Percentiles rank a stretch among this genome's conserved stretches.
phyloP scores from a whole-genome alignment of 2,888 invertebrate genomes.

The Idaea dimidiata region DNA sequence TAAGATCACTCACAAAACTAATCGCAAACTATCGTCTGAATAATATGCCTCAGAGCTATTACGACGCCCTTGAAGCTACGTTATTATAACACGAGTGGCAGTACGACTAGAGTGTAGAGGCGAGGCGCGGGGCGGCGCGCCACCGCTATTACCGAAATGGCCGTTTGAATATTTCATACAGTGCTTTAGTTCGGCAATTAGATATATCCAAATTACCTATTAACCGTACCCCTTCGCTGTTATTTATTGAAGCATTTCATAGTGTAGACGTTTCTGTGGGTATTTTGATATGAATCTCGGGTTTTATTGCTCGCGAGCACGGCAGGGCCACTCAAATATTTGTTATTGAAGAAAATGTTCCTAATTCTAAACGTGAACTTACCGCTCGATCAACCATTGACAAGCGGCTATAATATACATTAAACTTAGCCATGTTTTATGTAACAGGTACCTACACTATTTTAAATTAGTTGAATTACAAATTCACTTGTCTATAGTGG shows the following conservation, averaged over 20 bases:
- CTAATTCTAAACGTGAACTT: neutral
- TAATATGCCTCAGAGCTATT: conserved; percentile 15
- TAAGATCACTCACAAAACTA: conserved; percentile 12
- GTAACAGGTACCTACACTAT: too few species aligned
- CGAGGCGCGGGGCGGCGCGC: neutral
- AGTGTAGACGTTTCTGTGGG: conserved; percentile 27
- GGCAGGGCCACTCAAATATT: conserved; percentile 12
- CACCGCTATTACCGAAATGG: conserved; percentile 25
- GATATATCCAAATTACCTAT: conserved; percentile 31
- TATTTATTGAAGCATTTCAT: conserved; percentile 24
- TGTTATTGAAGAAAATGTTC: neutral
- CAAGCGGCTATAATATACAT: too few species aligned
- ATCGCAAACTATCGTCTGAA: conserved; percentile 19
- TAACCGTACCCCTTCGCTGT: conserved; percentile 27
- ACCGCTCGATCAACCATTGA: neutral
- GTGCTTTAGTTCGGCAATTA: conserved; percentile 32
- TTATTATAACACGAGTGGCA: neutral
- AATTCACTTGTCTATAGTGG: too few species aligned
- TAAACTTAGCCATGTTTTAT: too few species aligned
- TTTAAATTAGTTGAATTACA: too few species aligned
- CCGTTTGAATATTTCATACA: conserved; percentile 31
- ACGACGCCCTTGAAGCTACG: conserved; percentile 19
- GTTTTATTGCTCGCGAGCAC: conserved; percentile 29
- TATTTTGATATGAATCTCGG: conserved; percentile 32
- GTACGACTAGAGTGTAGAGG: too few species aligned